Base-by-base conservation (phyloP, 2,888 invertebrate species). In the Machimus atricapillus region DNA sequence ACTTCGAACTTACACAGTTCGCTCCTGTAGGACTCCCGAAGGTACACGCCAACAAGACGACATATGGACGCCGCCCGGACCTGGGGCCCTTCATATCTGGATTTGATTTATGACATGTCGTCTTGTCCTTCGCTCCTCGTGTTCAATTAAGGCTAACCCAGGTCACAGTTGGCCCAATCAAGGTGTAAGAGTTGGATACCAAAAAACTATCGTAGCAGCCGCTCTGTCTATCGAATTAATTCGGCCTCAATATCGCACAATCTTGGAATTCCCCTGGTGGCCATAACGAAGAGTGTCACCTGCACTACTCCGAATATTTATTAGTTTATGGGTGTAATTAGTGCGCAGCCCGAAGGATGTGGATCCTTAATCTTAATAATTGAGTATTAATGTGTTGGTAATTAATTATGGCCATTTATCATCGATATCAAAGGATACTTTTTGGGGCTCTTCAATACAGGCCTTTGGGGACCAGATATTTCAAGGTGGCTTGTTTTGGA, bases 241-340 rank as follows among this genome's bases (percentile, higher is more conserved):
- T 86, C 58, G 77, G 87, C 66, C 82, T 86, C 58, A 74, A 87
- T 85, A 88, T 86, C 46, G 85, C 77, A 86, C 46, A 82, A 40
- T 85, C 85, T 74, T 27, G 66, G 43, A 85, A 85, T 43, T 74
- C 82, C 23, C 56, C 87, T 43, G 86, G 82, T 40, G 79, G 66
- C 56, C 85, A 23, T 56, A 46, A 31, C 76, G 66, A 81, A 87
- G 87, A 88, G 85, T 82, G 52, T 78, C 77, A 88, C 82, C 86
- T 87, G 85, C 83, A 87, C 86, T 79, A 79, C 87, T 52, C 14
- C 76, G 43, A 86, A 86, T 85, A 85, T 87, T 87, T 87, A 76
- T 86, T 85, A 88, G 88, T 87, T 66, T 77, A 85, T 88, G 83
- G 79, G n/a, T 66, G 88, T 88, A 85, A 85, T 85, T 85, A 85